phyloP scores from a whole-genome alignment of 1,140 invertebrate species.

The Psix sp. region DNA sequence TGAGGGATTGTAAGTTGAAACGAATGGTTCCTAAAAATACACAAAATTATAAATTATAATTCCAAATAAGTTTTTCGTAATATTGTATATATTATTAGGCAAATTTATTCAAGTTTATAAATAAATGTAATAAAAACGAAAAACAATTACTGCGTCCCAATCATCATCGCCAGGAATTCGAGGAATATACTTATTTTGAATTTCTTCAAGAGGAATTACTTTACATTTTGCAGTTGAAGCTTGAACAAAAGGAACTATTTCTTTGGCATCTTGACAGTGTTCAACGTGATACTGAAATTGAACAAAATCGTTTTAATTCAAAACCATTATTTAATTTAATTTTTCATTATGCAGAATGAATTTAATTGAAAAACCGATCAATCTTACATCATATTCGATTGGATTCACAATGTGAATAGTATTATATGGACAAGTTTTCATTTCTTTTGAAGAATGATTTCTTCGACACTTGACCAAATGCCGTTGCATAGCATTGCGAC shows the following conservation, averaged over 20 bases:
- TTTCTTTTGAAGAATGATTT: constrained; percentile 60
- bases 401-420: constrained; percentile 69
- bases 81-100: neutral
- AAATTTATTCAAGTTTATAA: too few relatives aligned
- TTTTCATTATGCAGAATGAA: neutral
- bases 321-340: neutral
- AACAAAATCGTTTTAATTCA: neutral
- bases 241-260: constrained; percentile 9
- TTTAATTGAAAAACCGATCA: neutral
- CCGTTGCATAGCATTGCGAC: constrained; percentile 65
- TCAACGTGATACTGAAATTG: constrained; percentile 22
- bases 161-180: constrained; percentile 2
- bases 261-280: constrained; percentile 15
- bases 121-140: neutral
- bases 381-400: constrained; percentile 45
- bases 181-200: constrained; percentile 12
- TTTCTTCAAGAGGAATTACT: constrained; percentile 4
- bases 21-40: constrained; percentile 18
- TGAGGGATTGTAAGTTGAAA: constrained; percentile 18
- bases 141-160: constrained; percentile 10
- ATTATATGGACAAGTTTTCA: constrained; percentile 73
- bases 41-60: neutral
- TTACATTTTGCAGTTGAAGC: neutral
- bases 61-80: neutral
- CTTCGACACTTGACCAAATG: constrained; percentile 74